Evolutionary conservation across 2,113 vertebrate species (phyloP).

Genomic region (Oncorhynchus gorbuscha): DNA sequence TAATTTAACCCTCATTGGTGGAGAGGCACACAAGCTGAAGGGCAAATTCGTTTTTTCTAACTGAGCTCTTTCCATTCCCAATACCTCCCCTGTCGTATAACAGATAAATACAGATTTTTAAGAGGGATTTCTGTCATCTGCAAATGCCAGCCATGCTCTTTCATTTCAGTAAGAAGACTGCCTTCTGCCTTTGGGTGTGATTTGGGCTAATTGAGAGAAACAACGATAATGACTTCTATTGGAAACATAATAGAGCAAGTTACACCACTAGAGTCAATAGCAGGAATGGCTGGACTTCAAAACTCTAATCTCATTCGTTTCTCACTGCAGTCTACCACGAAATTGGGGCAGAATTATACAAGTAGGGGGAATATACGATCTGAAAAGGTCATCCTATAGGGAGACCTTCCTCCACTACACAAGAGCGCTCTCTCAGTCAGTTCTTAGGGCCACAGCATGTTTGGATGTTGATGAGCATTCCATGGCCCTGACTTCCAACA

Average conservation of each 20-base stretch:
- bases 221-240: too few relatives aligned
- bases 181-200: slow-evolving; percentile 45
- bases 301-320: slow-evolving; percentile 36
- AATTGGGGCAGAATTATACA: background rate
- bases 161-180: slow-evolving; percentile 29
- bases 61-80: slow-evolving; percentile 60
- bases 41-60: slow-evolving; percentile 55
- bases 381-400: slow-evolving; percentile 38
- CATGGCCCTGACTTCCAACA: slow-evolving; percentile 25
- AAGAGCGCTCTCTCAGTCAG: background rate
- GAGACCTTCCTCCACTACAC: slow-evolving; percentile 9
- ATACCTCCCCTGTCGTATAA: slow-evolving; percentile 57
- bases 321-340: background rate
- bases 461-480: slow-evolving; percentile 42
- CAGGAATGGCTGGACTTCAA: background rate
- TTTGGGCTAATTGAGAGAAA: background rate
- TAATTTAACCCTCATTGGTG: slow-evolving; percentile 68
- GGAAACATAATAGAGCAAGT: background rate
- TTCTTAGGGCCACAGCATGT: slow-evolving; percentile 34
- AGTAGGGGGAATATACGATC: background rate
- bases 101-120: slow-evolving; percentile 39
- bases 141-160: slow-evolving; percentile 58
- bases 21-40: slow-evolving; percentile 45
- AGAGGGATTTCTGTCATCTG: slow-evolving; percentile 51
- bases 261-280: background rate